Conservation (phyloP, 2,797 vertebrate species). For the Zenarchopterus dispar region DNA sequence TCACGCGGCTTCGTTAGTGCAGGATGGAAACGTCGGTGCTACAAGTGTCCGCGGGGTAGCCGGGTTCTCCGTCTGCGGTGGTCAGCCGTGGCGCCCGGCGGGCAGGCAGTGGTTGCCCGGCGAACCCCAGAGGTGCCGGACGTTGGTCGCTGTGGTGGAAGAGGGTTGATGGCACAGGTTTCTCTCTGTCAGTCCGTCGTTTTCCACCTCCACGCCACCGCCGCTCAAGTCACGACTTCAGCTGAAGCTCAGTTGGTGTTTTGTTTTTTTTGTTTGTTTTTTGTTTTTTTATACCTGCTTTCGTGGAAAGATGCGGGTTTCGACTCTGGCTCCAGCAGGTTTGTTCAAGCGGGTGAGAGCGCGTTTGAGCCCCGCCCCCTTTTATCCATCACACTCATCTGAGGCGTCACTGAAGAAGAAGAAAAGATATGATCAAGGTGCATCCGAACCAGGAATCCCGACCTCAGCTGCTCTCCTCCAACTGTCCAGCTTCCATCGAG, state of each 20-base stretch:
- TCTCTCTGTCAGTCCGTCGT: neutral
- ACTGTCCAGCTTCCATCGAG: slow-evolving; percentile 3
- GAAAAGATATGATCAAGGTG: slow-evolving; percentile 52
- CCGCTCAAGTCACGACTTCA: no score
- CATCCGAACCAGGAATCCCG: slow-evolving; percentile 2
- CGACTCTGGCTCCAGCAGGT: slow-evolving; percentile 22
- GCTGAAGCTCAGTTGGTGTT: no score
- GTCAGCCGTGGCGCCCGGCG: neutral
- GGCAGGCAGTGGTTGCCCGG: neutral
- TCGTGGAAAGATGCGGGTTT: slow-evolving; percentile 28
- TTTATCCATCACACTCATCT: slow-evolving; percentile 50
- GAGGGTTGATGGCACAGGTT: slow-evolving; percentile 59
- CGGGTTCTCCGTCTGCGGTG: neutral
- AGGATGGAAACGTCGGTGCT: slow-evolving; percentile 38
- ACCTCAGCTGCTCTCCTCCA: slow-evolving; percentile 31
- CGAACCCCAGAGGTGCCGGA: slow-evolving; percentile 28
- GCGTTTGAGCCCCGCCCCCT: slow-evolving; percentile 12
- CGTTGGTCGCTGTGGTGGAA: slow-evolving; percentile 4
- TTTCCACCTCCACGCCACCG: slow-evolving; percentile 1
- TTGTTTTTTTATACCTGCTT: slow-evolving; percentile 39
- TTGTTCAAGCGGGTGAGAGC: slow-evolving; percentile 8
- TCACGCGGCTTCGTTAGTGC: slow-evolving; percentile 42
- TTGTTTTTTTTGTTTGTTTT: no score
- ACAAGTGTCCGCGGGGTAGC: no score
- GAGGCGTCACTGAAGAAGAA: slow-evolving; percentile 56